These are phyloP conservation scores for Pentalonia nigronervosa DNA, from an alignment of 1,140 invertebrate genomes.

Conservation along the genomic window DNA sequence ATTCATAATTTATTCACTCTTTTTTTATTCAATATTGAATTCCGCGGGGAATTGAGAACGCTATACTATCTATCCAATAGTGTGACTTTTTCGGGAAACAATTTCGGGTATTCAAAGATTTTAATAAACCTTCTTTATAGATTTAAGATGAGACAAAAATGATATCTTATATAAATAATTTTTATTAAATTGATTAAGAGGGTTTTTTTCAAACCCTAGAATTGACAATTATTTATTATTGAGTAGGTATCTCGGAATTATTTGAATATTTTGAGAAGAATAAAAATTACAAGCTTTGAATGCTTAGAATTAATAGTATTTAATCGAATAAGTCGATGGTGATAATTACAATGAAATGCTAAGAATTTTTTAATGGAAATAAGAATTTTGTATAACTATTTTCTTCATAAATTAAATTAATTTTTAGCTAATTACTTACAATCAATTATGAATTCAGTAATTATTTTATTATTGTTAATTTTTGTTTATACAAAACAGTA, in stretches of 20 bases:
- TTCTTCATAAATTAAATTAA: too few relatives aligned
- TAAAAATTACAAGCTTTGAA: not conserved
- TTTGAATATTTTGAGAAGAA: not conserved
- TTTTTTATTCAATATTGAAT: not conserved
- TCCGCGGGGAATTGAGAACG: not conserved
- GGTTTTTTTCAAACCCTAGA: not conserved
- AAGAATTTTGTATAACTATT: too few relatives aligned
- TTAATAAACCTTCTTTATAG: not conserved
- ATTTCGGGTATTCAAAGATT: not conserved
- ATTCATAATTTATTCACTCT: conserved; percentile 1
- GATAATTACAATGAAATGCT: not conserved
- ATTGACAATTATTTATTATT: not conserved
- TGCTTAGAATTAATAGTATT: not conserved
- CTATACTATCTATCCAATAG: not conserved
- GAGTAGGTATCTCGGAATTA: not conserved
- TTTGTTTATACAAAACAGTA: too few relatives aligned
- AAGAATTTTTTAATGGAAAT: too few relatives aligned
- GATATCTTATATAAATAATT: not conserved
- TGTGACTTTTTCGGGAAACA: not conserved
- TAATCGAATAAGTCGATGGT: not conserved
- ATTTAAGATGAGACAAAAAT: not conserved
- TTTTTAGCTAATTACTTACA: too few relatives aligned
- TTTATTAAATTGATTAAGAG: not conserved
- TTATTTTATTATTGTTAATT: too few relatives aligned
- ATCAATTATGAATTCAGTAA: too few relatives aligned